These are phyloP conservation scores for Etheostoma nigrum DNA, from an alignment of 2,797 vertebrate genomes.

Conservation along the genomic window DNA sequence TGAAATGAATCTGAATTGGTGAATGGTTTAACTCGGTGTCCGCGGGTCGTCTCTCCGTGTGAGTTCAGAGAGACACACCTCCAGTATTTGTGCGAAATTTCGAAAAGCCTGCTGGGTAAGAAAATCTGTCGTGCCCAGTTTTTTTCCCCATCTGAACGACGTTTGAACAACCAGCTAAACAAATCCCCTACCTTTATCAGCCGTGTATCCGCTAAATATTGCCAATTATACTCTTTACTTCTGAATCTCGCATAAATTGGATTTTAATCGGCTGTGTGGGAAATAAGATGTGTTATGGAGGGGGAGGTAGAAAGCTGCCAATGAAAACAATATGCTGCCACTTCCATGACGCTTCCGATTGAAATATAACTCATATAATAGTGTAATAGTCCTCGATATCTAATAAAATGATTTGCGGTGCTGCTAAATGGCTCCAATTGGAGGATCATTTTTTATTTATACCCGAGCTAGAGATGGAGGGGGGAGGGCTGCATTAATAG, in stretches of 20 bases:
- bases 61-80: constrained; percentile 73
- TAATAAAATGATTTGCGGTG: background rate
- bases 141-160: constrained; percentile 28
- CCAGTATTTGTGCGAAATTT: constrained; percentile 73
- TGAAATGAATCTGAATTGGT: background rate
- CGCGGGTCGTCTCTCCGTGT: constrained; percentile 16
- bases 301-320: background rate
- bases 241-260: background rate
- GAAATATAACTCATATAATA: background rate
- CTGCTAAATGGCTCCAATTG: constrained; percentile 56
- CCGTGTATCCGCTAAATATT: background rate
- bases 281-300: background rate
- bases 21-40: constrained; percentile 5
- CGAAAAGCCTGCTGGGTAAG: constrained; percentile 80
- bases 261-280: constrained; percentile 9
- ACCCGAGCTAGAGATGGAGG: constrained; percentile 35
- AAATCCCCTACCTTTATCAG: background rate
- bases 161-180: constrained; percentile 29
- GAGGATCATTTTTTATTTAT: constrained; percentile 65
- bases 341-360: background rate
- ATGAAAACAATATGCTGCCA: constrained; percentile 21
- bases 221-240: constrained; percentile 10
- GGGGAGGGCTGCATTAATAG: constrained; percentile 77
- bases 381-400: background rate
- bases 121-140: constrained; percentile 65